Base-by-base conservation (phyloP, 2,113 vertebrate genomes). In the Anarhynchus alexandrinus region DNA sequence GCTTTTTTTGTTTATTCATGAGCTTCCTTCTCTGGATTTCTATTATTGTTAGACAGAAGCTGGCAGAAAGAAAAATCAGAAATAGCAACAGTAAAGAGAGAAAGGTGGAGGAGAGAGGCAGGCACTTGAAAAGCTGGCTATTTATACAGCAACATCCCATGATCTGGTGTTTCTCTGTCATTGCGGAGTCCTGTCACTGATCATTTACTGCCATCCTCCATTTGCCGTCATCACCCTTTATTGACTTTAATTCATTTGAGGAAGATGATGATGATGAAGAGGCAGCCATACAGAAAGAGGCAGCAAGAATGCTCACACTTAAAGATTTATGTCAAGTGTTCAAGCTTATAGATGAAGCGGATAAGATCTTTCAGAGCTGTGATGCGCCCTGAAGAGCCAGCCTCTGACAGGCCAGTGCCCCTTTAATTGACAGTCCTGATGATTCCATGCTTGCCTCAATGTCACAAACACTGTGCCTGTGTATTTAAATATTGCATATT, bases 41-140 rank as follows among this genome's bases (percentile, higher is more conserved):
- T 95, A 85, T 23, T 70, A 80, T 16, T 51, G 67, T 76, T 92
- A 93, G 77, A 82, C 27, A 94, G 95, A 85, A 95, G 88, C 91
- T 92, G 77, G 90, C 78, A 97, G 95, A 72, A 95, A 97, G 94
- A 92, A 95, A 88, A 90, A 96, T 15, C 52, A 91, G 69, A 94
- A 96, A 90, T 11, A 94, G 77, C 83, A 95, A 80, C 64, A 97
- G 62, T 58, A 85, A 73, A 93, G 76, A 84, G 19, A 52, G 74
- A 64, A 93, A 78, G 57, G 69, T 40, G 38, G 58, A 84, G 10
- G 25, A 86, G 26, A 92, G 52, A 86, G 12, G 66, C 21, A 94
- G 32, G 67, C 52, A 82, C 58, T 47, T 52, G 78, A 40, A 74
- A 92, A 51, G 9, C 25, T 15, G 45, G 15, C 13, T 8, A 16